Conservation (phyloP, 2,797 vertebrate genomes). For the Phrynocephalus vlangalii region DNA sequence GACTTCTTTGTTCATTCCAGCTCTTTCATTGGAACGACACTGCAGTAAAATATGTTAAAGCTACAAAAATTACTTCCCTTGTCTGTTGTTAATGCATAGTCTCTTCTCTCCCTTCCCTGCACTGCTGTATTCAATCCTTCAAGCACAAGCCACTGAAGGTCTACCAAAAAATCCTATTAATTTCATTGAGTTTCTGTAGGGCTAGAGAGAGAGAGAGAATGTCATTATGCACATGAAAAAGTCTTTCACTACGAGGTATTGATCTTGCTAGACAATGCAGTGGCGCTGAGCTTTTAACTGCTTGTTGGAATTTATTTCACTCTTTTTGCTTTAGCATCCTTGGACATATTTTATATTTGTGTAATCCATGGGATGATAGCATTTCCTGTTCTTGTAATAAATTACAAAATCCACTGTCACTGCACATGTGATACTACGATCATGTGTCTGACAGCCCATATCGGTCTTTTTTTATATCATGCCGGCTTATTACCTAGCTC, state of each 20-base stretch:
- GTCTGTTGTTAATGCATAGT: neutral
- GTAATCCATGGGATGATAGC: neutral
- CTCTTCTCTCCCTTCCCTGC: neutral
- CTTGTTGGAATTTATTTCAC: neutral
- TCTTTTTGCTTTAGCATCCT: neutral
- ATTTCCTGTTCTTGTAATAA: neutral
- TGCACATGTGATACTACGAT: neutral
- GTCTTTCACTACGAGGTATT: neutral
- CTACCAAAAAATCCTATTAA: neutral
- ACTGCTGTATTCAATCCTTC: neutral
- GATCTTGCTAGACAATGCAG: neutral
- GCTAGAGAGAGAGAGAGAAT: too few species aligned
- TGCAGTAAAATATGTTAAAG: neutral
- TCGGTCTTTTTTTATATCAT: neutral
- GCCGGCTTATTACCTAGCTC: neutral
- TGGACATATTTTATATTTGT: neutral
- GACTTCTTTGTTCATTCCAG: neutral
- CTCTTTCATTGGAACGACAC: neutral
- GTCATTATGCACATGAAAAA: neutral
- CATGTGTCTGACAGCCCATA: neutral
- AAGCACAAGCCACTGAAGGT: neutral
- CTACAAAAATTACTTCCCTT: neutral
- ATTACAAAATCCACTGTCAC: neutral
- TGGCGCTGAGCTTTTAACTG: neutral
- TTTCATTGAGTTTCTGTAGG: neutral